phyloP scores from a whole-genome alignment of 2,797 vertebrate species.

The Protosalanx chinensis region DNA sequence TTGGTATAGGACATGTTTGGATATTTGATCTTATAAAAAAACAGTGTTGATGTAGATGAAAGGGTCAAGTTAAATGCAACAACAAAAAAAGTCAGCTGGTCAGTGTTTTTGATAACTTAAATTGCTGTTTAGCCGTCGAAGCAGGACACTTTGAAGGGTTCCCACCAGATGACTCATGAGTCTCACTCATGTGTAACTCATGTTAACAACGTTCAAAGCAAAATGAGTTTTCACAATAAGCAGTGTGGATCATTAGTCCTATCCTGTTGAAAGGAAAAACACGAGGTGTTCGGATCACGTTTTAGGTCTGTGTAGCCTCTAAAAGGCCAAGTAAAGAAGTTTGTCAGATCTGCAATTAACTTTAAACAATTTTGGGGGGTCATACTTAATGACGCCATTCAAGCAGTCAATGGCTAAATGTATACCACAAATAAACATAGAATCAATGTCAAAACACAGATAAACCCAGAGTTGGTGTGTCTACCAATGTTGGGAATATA shows the following conservation, averaged over 20 bases:
- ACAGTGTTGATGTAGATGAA: not conserved
- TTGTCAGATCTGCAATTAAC: no score
- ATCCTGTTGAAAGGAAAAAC: slow-evolving; percentile 53
- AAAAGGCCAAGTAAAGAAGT: slow-evolving; percentile 17
- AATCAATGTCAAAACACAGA: not conserved
- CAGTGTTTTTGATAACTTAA: slow-evolving; percentile 8
- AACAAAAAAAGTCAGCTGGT: no score
- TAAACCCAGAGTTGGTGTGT: slow-evolving; percentile 15
- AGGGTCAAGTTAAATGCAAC: not conserved
- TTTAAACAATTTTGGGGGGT: no score
- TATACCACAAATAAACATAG: no score
- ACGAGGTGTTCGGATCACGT: slow-evolving; percentile 33
- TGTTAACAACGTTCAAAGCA: slow-evolving; percentile 60
- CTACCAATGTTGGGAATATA: not conserved
- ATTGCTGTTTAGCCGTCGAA: slow-evolving; percentile 46
- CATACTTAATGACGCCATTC: no score
- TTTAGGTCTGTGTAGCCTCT: slow-evolving; percentile 20
- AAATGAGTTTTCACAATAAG: slow-evolving; percentile 24
- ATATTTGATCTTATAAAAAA: no score
- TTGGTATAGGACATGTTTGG: no score
- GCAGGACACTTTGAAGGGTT: slow-evolving; percentile 48
- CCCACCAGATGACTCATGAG: slow-evolving; percentile 51
- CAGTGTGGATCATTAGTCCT: slow-evolving; percentile 39
- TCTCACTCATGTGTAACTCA: not conserved
- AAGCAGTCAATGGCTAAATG: no score